Conservation (phyloP, 2,888 invertebrate genomes). For the Copidosoma aretas region DNA sequence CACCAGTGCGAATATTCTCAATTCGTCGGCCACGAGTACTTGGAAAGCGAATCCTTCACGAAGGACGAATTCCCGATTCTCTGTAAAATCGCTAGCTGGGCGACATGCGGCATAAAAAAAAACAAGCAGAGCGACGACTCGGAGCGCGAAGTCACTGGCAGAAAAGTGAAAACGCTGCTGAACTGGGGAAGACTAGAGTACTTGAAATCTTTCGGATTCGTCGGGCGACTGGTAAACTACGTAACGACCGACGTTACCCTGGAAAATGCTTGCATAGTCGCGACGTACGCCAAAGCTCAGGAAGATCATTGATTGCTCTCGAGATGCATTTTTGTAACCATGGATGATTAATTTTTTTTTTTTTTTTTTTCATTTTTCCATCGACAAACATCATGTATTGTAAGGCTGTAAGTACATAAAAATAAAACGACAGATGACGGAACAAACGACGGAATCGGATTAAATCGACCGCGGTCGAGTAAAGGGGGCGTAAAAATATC, state of each 20-base stretch:
- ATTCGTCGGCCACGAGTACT: conserved; percentile 74
- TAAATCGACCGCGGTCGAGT: too few species aligned
- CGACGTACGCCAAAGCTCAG: conserved; percentile 49
- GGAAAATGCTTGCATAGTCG: conserved; percentile 82
- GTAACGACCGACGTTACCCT: conserved; percentile 71
- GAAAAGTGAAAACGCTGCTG: conserved; percentile 77
- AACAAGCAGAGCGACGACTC: conserved; percentile 20
- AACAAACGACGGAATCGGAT: too few species aligned
- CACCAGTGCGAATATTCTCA: conserved; percentile 79
- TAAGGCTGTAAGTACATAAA: too few species aligned
- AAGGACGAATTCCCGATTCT: conserved; percentile 76
- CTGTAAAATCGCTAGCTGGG: conserved; percentile 87
- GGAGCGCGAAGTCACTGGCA: conserved; percentile 71
- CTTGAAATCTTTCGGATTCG: conserved; percentile 68
- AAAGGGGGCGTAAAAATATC: too few species aligned
- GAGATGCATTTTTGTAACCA: too few species aligned
- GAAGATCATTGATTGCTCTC: neutral
- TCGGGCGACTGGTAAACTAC: conserved; percentile 71
- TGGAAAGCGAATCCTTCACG: conserved; percentile 66
- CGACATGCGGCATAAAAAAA: conserved; percentile 79
- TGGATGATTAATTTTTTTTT: too few species aligned
- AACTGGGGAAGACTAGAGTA: conserved; percentile 77
- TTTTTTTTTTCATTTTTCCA: too few species aligned
- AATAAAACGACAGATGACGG: too few species aligned
- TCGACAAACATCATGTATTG: too few species aligned